A percentile compares a stretch with the other conserved stretches of the same genome.
These are phyloP conservation scores for Iphiclides podalirius DNA, from an alignment of 2,888 invertebrate genomes.

Conservation along the genomic window DNA sequence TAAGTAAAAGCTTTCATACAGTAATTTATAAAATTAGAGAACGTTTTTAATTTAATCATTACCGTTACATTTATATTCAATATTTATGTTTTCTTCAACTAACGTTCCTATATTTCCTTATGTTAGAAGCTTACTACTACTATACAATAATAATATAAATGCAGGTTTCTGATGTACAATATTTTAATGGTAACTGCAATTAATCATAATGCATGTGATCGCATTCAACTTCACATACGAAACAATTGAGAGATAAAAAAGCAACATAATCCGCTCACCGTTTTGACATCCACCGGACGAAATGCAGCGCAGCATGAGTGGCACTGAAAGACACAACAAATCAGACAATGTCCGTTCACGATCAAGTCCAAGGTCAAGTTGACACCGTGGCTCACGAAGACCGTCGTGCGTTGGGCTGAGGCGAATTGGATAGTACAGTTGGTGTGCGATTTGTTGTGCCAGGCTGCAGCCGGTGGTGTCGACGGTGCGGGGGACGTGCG, in stretches of 20 bases:
- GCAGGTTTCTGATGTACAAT: no score
- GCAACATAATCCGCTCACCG: constrained; percentile 49
- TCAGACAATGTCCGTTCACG: constrained; percentile 35
- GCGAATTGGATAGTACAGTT: constrained; percentile 16
- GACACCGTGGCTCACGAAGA: constrained; percentile 3
- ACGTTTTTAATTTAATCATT: no score
- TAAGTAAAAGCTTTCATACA: no score
- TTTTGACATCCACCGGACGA: constrained; percentile 59
- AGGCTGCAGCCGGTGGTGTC: constrained; percentile 58
- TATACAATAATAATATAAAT: no score
- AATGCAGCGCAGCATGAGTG: constrained; percentile 45
- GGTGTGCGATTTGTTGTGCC: constrained; percentile 38
- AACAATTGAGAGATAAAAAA: not conserved
- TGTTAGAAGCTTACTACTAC: no score
- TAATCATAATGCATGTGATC: no score
- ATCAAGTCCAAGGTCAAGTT: constrained; percentile 14
- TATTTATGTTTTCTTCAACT: no score
- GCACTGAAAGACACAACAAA: constrained; percentile 53
- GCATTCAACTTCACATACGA: no score
- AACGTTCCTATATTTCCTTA: no score
- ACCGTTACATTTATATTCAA: no score
- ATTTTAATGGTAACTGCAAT: no score
- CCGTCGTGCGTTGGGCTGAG: not conserved
- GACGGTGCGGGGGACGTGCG: constrained; percentile 50
- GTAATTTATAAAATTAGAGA: no score